Percentiles rank a stretch among this genome's conserved stretches.
phyloP scores from a whole-genome alignment of 2,888 invertebrate genomes.

The Silvanus unidentatus region DNA sequence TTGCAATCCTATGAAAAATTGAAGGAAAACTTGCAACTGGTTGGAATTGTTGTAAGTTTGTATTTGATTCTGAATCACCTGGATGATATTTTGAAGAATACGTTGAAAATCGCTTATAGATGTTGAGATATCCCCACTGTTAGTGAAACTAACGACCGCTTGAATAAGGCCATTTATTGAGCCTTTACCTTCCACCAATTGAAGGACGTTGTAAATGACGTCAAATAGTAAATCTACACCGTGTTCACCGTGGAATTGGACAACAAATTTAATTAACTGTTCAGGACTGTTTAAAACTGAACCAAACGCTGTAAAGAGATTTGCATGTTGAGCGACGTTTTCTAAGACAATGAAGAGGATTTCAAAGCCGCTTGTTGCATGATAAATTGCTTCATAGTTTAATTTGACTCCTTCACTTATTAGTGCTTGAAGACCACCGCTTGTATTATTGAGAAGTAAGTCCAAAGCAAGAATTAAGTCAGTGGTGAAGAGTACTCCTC shows the following conservation, averaged over 20 bases:
- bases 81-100: no score
- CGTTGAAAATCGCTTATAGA: no score
- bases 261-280: background rate
- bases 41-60: no score
- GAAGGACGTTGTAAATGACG: background rate
- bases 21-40: no score
- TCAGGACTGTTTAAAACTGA: background rate
- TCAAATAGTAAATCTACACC: constrained; percentile 3
- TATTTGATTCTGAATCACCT: no score
- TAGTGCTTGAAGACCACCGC: background rate
- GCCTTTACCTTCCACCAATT: background rate
- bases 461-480: background rate
- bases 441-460: background rate
- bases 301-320: background rate
- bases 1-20: no score
- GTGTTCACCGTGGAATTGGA: background rate
- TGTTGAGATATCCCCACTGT: no score
- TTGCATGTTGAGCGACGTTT: background rate
- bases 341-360: background rate
- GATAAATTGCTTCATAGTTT: background rate
- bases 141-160: no score
- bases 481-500: no score
- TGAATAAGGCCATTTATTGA: background rate
- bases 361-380: constrained; percentile 1
- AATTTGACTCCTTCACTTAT: background rate